Evolutionary conservation across 2,113 vertebrate genomes (phyloP), one percentile per base, ranked within the genome.

Genomic region (Arenaria interpres): DNA sequence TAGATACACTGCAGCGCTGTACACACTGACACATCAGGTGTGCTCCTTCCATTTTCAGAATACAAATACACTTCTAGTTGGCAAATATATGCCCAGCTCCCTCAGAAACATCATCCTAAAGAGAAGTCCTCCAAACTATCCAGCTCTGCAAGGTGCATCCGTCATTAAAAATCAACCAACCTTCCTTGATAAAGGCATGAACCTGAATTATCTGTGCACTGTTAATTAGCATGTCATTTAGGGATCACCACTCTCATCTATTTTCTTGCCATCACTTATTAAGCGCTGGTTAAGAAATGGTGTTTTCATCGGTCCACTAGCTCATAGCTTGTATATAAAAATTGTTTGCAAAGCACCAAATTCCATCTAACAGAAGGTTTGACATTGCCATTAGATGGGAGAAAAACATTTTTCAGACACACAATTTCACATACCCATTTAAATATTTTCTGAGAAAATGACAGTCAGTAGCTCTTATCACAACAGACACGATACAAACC

Each of bases 391-490:
- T 24, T 41, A 64, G 43, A 45, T 39, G 32, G 66, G 50, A 89
- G 54, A 91, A 85, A 77, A n/a, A 41, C 17, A 30, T 54, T 95
- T 88, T 79, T 82, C 64, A 79, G 67, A 56, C 48, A 78, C 48
- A 57, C 51, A 83, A 59, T 95, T 96, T 95, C 81, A 91, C 48
- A 90, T 9, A 60, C 11, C 23, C 27, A 91, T 95, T 96, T 97
- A 94, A 93, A 96, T 97, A 87, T 64, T 91, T 93, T 76, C 57
- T 77, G 74, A 97, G 62, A 90, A 88, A 97, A 91, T 91, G 50
- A 84, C 85, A 97, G 92, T 92, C 77, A 94, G 71, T 48, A 86
- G 41, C 53, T 95, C 37, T 95, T 96, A 96, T 69, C 91, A 96
- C 41, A 82, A 95, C 46, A 97, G 87, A 91, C 87, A 85, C 9